A percentile compares a stretch with the other conserved stretches of the same genome.
These are phyloP conservation scores for Prosopocoilus inquinatus DNA, from an alignment of 2,888 invertebrate species.

Conservation along the genomic window DNA sequence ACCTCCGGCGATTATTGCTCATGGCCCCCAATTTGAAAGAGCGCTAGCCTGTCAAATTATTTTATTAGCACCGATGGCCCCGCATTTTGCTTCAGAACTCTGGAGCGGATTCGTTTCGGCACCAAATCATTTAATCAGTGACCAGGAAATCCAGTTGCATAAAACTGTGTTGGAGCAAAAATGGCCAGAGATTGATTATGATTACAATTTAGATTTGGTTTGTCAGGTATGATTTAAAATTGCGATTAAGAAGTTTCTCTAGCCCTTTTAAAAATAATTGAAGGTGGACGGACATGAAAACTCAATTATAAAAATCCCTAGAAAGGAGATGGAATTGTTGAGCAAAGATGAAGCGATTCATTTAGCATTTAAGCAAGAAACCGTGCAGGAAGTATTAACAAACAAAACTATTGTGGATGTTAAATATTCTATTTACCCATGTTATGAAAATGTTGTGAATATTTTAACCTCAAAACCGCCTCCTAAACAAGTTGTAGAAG, in stretches of 20 bases:
- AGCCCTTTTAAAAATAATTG: slow-evolving; percentile 18
- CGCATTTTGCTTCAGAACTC: slow-evolving; percentile 87
- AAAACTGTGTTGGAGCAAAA: slow-evolving; percentile 69
- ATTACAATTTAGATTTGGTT: slow-evolving; percentile 65
- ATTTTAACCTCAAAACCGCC: slow-evolving; percentile 29
- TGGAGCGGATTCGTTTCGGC: slow-evolving; percentile 78
- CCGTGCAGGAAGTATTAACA: slow-evolving; percentile 42
- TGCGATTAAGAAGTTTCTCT: background rate
- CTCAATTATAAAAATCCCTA: slow-evolving; percentile 54
- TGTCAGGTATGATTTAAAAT: slow-evolving; percentile 58
- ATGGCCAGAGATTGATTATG: slow-evolving; percentile 74
- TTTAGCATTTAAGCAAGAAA: slow-evolving; percentile 52
- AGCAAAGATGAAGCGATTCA: slow-evolving; percentile 56
- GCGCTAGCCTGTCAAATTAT: slow-evolving; percentile 77
- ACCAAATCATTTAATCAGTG: slow-evolving; percentile 57
- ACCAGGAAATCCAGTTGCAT: slow-evolving; percentile 63
- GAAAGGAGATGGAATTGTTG: slow-evolving; percentile 54
- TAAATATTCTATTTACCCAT: slow-evolving; percentile 40
- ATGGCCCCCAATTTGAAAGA: slow-evolving; percentile 72
- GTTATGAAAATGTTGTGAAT: slow-evolving; percentile 45
- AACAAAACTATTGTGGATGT: slow-evolving; percentile 40
- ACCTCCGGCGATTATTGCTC: slow-evolving; percentile 60
- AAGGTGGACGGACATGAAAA: slow-evolving; percentile 56
- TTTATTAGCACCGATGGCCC: slow-evolving; percentile 84
- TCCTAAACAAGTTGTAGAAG: background rate